A percentile compares a stretch with the other conserved stretches of the same genome.
These are phyloP conservation scores for Dolichoris vasculosae DNA, from an alignment of 1,140 invertebrate genomes.

Conservation along the genomic window DNA sequence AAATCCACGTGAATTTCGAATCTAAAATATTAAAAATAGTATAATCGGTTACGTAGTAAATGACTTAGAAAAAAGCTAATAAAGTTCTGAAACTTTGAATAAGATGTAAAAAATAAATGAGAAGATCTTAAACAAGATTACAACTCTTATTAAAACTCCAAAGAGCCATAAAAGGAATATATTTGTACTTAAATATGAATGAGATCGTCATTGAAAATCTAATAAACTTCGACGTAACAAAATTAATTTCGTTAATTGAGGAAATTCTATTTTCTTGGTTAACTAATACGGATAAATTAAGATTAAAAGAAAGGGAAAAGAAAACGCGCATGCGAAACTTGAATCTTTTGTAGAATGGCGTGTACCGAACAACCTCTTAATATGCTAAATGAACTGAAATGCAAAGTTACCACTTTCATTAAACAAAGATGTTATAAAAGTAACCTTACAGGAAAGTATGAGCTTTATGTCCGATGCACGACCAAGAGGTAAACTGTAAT, in stretches of 20 bases:
- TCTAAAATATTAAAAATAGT: too few relatives aligned
- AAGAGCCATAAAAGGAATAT: neutral
- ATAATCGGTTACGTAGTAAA: too few relatives aligned
- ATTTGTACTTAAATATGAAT: neutral
- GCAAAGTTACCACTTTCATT: slow-evolving; percentile 36
- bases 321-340: neutral
- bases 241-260: slow-evolving; percentile 27
- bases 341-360: neutral
- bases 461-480: neutral
- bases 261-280: slow-evolving; percentile 31
- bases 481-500: neutral
- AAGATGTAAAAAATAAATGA: neutral
- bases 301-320: neutral
- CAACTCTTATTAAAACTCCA: neutral
- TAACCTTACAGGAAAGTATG: slow-evolving; percentile 26
- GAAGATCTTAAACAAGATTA: neutral
- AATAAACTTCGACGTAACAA: neutral
- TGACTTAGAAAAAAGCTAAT: neutral
- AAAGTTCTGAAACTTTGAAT: neutral
- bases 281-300: neutral
- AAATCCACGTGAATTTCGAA: too few relatives aligned
- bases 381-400: slow-evolving; percentile 41
- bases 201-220: slow-evolving; percentile 12
- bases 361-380: neutral
- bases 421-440: neutral